phyloP scores from a whole-genome alignment of 2,888 invertebrate genomes.

The Fragum fragum region DNA sequence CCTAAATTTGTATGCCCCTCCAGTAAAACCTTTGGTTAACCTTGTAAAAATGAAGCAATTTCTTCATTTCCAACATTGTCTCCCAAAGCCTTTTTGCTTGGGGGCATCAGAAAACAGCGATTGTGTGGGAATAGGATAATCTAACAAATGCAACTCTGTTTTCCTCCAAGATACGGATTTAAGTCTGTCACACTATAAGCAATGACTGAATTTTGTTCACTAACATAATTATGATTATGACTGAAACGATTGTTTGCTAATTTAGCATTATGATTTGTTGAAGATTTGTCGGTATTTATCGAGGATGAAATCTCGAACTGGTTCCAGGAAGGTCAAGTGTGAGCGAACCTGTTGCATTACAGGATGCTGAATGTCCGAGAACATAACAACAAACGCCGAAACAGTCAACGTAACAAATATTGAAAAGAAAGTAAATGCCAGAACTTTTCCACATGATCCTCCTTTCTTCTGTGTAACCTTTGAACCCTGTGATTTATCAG shows the following conservation, averaged over 20 bases:
- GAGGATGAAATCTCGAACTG: constrained; percentile 75
- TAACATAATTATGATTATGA: constrained; percentile 8
- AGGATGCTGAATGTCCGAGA: constrained; percentile 78
- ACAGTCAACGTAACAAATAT: constrained; percentile 75
- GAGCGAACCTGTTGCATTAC: constrained; percentile 71
- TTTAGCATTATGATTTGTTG: constrained; percentile 32
- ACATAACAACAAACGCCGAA: constrained; percentile 73
- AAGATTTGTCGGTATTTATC: constrained; percentile 56
- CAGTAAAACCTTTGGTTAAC: too few species aligned
- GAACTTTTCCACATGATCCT: constrained; percentile 70
- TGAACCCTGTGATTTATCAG: constrained; percentile 28
- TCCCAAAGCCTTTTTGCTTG: too few species aligned
- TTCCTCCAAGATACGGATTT: too few species aligned
- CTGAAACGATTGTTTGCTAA: neutral
- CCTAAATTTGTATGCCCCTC: too few species aligned
- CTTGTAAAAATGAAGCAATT: too few species aligned
- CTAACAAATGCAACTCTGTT: too few species aligned
- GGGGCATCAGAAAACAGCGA: too few species aligned
- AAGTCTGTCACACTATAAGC: neutral
- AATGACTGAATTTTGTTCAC: constrained; percentile 16
- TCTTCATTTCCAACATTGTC: too few species aligned
- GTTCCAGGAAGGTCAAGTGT: constrained; percentile 77
- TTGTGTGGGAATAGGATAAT: too few species aligned
- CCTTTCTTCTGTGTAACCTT: constrained; percentile 45
- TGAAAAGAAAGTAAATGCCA: constrained; percentile 73